A percentile compares a stretch with the other conserved stretches of the same genome.
Conservation (phyloP, 2,888 invertebrate species). For the Scotopteryx bipunctaria region DNA sequence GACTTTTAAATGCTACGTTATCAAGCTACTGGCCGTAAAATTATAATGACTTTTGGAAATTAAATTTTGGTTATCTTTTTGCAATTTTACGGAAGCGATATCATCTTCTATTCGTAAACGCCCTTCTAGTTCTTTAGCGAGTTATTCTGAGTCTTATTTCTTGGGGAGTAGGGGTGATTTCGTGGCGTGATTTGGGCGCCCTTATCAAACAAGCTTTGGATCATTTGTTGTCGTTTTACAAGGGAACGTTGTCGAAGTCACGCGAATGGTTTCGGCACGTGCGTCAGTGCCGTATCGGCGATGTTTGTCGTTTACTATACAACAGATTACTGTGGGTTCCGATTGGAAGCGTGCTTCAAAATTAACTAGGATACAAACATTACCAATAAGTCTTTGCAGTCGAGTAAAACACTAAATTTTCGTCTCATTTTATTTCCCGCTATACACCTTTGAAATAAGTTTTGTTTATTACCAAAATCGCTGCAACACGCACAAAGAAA, state of each 20-base stretch:
- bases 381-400: no score
- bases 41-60: conserved; percentile 39
- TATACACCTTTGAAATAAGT: no score
- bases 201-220: conserved; percentile 48
- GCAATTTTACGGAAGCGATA: conserved; percentile 37
- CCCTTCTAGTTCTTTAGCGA: conserved; percentile 24
- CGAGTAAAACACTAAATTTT: no score
- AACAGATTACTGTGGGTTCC: conserved; percentile 42
- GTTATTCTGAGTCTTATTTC: conserved; percentile 7
- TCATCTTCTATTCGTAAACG: conserved; percentile 40
- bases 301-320: conserved; percentile 66
- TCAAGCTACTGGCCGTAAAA: conserved; percentile 31
- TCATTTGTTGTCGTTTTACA: conserved; percentile 67
- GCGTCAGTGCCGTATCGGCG: conserved; percentile 55
- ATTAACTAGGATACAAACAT: background rate
- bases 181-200: background rate
- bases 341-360: conserved; percentile 26
- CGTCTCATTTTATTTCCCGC: no score
- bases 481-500: no score
- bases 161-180: conserved; percentile 16
- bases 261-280: conserved; percentile 70
- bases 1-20: conserved; percentile 25
- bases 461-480: no score
- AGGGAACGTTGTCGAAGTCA: conserved; percentile 60
- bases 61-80: conserved; percentile 38